Base-by-base conservation (phyloP, 2,113 vertebrate species). In the Uria lomvia region DNA sequence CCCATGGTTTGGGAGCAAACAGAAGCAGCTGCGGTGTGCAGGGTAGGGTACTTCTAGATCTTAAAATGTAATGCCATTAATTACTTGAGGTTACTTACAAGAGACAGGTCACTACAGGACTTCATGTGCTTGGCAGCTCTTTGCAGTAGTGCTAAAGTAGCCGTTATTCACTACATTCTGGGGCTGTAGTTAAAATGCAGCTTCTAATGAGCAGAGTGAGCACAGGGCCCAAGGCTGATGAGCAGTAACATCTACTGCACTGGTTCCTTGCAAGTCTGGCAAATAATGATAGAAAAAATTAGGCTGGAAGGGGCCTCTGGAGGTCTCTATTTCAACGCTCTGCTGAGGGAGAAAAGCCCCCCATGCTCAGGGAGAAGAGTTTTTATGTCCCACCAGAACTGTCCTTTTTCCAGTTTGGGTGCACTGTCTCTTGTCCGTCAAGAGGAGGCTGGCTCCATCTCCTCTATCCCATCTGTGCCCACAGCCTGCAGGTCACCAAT, bases 1-100 rank as follows among this genome's bases (percentile, higher is more conserved):
- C 42, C 11, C 0, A 0, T 38, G 60, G 58, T 36, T 15, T n/a
- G n/a, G n/a, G 23, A 68, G 27, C 0, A 15, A 76, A 32, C 29
- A 75, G 90, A 52, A 70, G 81, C 78, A 77, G 75, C 86, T 60
- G 26, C n/a, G 1, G 12, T 5, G 32, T 11, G 38, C 92, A 92
- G 93, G 84, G 84, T 68, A 67, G 12, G 56, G 22, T 3, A 47
- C 32, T 22, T 45, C 50, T 80, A 32, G 18, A 13, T 24, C 59
- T 62, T 34, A 12, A 1, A 38, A 12, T 7, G 29, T 5, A 58
- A 22, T 36, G 52, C 68, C 13, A 1, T 14, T 47, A 19, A 24
- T 34, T 23, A n/a, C 59, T 6, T 5, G 43, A 72, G 52, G 42
- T 26, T 67, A n/a, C 50, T 53, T 50, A 18, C 5, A 53, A 20